Conservation (phyloP, 2,888 invertebrate species). For the Sarcophaga subvicina region DNA sequence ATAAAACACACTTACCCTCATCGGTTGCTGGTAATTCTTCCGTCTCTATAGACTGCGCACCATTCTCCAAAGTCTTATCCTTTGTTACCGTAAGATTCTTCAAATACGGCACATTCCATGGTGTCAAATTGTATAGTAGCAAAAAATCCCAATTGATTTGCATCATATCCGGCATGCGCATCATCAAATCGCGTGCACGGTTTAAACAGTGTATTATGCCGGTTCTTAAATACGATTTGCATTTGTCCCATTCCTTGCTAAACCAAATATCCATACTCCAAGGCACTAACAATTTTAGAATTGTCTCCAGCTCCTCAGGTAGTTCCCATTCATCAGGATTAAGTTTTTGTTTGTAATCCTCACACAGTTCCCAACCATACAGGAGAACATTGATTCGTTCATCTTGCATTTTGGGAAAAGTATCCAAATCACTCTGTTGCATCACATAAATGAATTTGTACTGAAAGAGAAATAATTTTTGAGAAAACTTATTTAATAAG, state of each 20-base stretch:
- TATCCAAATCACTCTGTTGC: slow-evolving; percentile 74
- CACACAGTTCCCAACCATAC: slow-evolving; percentile 76
- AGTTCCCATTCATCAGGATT: slow-evolving; percentile 57
- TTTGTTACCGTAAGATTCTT: slow-evolving; percentile 66
- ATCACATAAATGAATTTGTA: slow-evolving; percentile 74
- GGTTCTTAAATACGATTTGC: slow-evolving; percentile 68
- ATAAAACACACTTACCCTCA: slow-evolving; percentile 55
- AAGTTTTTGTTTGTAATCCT: slow-evolving; percentile 65
- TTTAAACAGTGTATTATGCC: slow-evolving; percentile 73
- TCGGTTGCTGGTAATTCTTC: slow-evolving; percentile 48
- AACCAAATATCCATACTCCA: slow-evolving; percentile 77
- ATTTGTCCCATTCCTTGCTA: slow-evolving; percentile 76
- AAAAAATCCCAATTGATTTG: slow-evolving; percentile 76
- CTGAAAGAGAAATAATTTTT: slow-evolving; percentile 38
- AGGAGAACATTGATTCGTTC: slow-evolving; percentile 75
- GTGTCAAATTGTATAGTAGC: slow-evolving; percentile 71
- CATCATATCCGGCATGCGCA: slow-evolving; percentile 72
- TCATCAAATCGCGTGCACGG: slow-evolving; percentile 69
- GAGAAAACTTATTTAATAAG: not conserved
- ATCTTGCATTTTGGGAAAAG: slow-evolving; percentile 74
- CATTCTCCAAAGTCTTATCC: slow-evolving; percentile 64
- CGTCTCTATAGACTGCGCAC: slow-evolving; percentile 60
- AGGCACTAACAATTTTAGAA: slow-evolving; percentile 73
- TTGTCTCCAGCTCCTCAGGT: slow-evolving; percentile 66
- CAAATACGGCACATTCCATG: slow-evolving; percentile 76